phyloP scores from a whole-genome alignment of 2,113 vertebrate genomes.

The Pelecanoides urinatrix region DNA sequence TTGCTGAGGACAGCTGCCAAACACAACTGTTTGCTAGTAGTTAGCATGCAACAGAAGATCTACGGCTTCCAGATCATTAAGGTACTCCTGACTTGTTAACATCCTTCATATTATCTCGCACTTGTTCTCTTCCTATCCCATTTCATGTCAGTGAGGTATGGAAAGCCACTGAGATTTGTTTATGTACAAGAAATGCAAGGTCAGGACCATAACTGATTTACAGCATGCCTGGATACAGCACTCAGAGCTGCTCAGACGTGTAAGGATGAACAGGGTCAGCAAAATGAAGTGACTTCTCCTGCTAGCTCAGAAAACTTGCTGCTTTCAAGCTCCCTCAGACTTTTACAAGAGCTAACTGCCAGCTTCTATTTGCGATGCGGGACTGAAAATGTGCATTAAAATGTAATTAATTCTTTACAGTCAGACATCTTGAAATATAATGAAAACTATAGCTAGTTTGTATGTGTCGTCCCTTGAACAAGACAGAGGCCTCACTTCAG shows the following conservation, averaged over 20 bases:
- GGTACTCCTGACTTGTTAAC: background rate
- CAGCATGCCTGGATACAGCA: background rate
- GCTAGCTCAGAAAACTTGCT: background rate
- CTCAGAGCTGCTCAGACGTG: background rate
- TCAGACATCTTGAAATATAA: background rate
- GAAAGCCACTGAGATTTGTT: background rate
- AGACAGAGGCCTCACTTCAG: background rate
- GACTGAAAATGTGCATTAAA: background rate
- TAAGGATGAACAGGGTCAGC: background rate
- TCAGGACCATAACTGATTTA: background rate
- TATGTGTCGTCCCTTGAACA: background rate
- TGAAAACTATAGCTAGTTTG: background rate
- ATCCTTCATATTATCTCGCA: background rate
- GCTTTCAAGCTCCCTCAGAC: background rate
- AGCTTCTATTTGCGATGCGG: background rate
- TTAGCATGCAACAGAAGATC: background rate
- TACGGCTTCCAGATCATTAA: background rate
- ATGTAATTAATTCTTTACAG: background rate
- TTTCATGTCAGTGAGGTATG: background rate
- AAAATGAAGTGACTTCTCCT: background rate
- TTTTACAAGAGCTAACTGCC: background rate
- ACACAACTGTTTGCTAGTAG: background rate
- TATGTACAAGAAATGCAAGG: background rate
- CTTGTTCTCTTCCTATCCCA: background rate
- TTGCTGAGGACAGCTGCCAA: background rate